Evolutionary conservation across 2,888 invertebrate species (phyloP).

Genomic region (Tetranychus piercei): DNA sequence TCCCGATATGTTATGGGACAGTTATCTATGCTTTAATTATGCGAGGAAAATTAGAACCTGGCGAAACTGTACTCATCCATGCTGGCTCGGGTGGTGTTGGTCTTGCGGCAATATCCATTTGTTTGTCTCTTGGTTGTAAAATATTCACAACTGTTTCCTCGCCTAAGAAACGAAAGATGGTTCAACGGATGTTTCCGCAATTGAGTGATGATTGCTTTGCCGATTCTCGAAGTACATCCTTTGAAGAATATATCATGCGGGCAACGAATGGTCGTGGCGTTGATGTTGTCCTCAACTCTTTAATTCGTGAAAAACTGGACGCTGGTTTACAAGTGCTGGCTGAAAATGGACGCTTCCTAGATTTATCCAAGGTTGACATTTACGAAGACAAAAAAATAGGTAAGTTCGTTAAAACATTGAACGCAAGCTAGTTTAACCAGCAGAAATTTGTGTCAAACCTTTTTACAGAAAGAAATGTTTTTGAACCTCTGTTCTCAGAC

Average conservation of each 20-base stretch:
- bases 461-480: background rate
- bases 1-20: constrained; percentile 35
- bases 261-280: constrained; percentile 36
- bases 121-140: constrained; percentile 35
- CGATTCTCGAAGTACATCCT: constrained; percentile 34
- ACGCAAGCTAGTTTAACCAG: background rate
- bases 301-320: constrained; percentile 39
- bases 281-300: constrained; percentile 39
- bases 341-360: constrained; percentile 38
- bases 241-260: constrained; percentile 36
- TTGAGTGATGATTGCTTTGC: constrained; percentile 34
- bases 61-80: constrained; percentile 34
- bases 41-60: constrained; percentile 33
- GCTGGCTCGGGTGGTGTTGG: constrained; percentile 37
- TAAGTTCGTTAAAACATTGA: constrained; percentile 4
- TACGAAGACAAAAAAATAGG: constrained; percentile 37
- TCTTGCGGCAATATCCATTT: constrained; percentile 39
- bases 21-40: constrained; percentile 39
- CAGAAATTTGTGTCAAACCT: background rate
- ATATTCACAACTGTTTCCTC: constrained; percentile 36
- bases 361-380: constrained; percentile 40
- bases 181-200: constrained; percentile 35
- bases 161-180: constrained; percentile 29
- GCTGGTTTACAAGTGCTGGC: constrained; percentile 38
- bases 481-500: background rate